Evolutionary conservation across 2,797 vertebrate species (phyloP).

Genomic region (Acanthurus lineatus): DNA sequence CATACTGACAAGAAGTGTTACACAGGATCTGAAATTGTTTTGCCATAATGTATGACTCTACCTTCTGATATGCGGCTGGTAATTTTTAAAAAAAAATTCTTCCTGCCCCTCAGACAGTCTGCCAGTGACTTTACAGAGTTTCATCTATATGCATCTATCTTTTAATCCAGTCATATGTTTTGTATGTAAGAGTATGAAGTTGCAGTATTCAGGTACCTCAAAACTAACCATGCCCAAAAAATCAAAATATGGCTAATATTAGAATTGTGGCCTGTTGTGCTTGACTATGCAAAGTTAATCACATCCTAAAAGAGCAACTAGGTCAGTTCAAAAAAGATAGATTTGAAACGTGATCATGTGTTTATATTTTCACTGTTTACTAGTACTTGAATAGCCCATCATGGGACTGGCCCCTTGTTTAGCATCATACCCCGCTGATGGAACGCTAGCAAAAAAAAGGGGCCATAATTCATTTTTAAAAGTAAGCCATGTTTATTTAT

Average conservation of each 20-base stretch:
- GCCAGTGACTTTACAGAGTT: not conserved
- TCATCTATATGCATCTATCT: not conserved
- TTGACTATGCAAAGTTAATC: conserved; percentile 13
- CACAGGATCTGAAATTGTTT: too few relatives aligned
- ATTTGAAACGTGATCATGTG: conserved; percentile 63
- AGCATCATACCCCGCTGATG: conserved; percentile 40
- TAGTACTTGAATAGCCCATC: conserved; percentile 51
- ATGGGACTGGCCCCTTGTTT: conserved; percentile 51
- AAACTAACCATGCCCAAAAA: not conserved
- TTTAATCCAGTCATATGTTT: not conserved
- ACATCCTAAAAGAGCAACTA: conserved; percentile 51
- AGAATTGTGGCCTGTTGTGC: not conserved
- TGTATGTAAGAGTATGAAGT: not conserved
- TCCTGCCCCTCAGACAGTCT: too few relatives aligned
- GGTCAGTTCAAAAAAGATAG: conserved; percentile 60
- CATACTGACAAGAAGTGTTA: too few relatives aligned
- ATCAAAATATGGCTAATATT: not conserved
- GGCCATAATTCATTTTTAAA: conserved; percentile 1
- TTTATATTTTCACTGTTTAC: conserved; percentile 62
- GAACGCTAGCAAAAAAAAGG: conserved; percentile 22
- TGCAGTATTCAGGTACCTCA: too few relatives aligned
- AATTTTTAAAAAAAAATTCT: not conserved
- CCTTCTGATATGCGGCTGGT: too few relatives aligned
- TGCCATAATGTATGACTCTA: too few relatives aligned
- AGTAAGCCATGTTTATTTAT: conserved; percentile 24